Evolutionary conservation across 1,140 invertebrate genomes (phyloP), one percentile per base, ranked within the genome.

Genomic region (Drosophila ambigua): DNA sequence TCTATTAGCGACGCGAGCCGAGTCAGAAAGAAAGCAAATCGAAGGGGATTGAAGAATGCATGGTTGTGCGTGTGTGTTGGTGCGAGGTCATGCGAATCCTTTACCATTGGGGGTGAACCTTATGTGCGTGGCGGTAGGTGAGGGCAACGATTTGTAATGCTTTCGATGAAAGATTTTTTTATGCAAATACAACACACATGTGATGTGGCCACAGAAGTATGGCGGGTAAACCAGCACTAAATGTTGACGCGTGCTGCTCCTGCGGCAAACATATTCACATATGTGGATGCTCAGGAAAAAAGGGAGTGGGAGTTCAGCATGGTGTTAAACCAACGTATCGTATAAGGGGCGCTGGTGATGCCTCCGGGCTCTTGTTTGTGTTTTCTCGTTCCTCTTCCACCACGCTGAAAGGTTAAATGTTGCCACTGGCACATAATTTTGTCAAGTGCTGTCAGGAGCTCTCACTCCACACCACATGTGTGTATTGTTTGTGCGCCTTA

Each of bases 361-460:
- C 58, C 57, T 23, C 15, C 15, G 39, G 52, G 50, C 67, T 60
- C 64, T 65, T 84, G 73, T 85, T 87, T 85, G 82, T 64, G 48
- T 74, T 72, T 54, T 54, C 43, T 54, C 48, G 23, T 49, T 68
- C 35, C 52, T 62, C 41, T 63, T 76, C 46, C 63, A 41, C 44
- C 43, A 46, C 44, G 63, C 60, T 88, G 74, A 87, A 87, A 87
- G 82, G 82, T 87, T 87, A 87, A 87, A 87, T 81, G 78, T 64
- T 52, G 81, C 81, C 74, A 55, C 46, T 50, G 64, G 78, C 82
- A 87, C 83, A 87, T 87, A 87, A 87, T 87, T 82, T 78, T 87
- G 83, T 87, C 82, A 85, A 85, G 82, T 82, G 82, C 78, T 85
- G 82, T 85, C 78, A 87, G 62, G 43, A 69, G 64, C 60, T 46